Evolutionary conservation across 2,888 invertebrate species (phyloP).

Genomic region (Tipula unca): DNA sequence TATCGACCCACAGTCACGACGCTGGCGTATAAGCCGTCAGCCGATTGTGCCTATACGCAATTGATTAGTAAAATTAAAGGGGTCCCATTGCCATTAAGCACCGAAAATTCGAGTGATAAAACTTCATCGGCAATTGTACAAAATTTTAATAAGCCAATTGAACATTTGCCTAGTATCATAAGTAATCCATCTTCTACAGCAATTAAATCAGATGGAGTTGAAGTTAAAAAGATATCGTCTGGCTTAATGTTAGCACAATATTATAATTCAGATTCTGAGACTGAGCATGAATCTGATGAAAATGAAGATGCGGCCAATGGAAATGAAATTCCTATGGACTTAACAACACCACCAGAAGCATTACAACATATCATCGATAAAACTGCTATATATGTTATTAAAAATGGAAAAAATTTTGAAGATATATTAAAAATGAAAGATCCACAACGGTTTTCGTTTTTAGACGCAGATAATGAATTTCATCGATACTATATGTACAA

Average conservation of each 20-base stretch:
- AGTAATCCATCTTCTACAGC: not conserved
- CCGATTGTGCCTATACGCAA: slow-evolving; percentile 81
- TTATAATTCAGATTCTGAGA: slow-evolving; percentile 47
- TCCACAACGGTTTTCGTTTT: slow-evolving; percentile 81
- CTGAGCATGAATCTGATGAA: slow-evolving; percentile 37
- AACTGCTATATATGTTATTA: slow-evolving; percentile 93
- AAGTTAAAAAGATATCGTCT: slow-evolving; percentile 37
- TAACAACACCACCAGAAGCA: slow-evolving; percentile 67
- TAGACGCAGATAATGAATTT: slow-evolving; percentile 66
- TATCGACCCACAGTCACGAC: slow-evolving; percentile 43
- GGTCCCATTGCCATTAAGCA: slow-evolving; percentile 39
- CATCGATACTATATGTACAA: slow-evolving; percentile 72
- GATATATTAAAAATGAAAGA: slow-evolving; percentile 73
- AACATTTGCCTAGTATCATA: slow-evolving; percentile 15
- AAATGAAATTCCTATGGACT: slow-evolving; percentile 28
- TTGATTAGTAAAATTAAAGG: slow-evolving; percentile 79
- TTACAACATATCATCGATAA: slow-evolving; percentile 85
- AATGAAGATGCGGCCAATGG: not conserved
- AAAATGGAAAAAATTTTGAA: slow-evolving; percentile 92
- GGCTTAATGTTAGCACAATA: slow-evolving; percentile 48
- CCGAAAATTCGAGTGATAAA: not conserved
- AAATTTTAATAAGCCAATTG: slow-evolving; percentile 24
- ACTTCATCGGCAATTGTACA: not conserved
- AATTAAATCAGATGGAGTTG: slow-evolving; percentile 27
- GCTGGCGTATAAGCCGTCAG: slow-evolving; percentile 71